Conservation (phyloP, 2,113 vertebrate species). For the Antigone vipio region DNA sequence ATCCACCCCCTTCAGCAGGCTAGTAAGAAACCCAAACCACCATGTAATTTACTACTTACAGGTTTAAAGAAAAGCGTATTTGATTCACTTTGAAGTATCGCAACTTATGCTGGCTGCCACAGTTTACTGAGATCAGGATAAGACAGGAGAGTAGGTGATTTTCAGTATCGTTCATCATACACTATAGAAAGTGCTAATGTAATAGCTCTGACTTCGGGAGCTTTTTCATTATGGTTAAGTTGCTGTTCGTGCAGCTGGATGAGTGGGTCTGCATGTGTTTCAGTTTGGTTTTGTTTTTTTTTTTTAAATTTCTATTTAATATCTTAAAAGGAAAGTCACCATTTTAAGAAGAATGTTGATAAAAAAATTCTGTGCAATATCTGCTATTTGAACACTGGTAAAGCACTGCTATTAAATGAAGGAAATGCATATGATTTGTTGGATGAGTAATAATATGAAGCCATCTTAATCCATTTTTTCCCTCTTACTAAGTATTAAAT, state of each 20-base stretch:
- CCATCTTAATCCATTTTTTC: neutral
- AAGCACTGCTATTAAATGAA: neutral
- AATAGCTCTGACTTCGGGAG: neutral
- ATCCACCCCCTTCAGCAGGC: slow-evolving; percentile 1
- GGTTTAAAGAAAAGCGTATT: slow-evolving; percentile 44
- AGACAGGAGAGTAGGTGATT: neutral
- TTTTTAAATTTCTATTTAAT: neutral
- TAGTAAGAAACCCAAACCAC: slow-evolving; percentile 23
- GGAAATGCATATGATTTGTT: neutral
- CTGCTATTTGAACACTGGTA: neutral
- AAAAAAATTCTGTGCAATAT: neutral
- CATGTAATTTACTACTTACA: neutral
- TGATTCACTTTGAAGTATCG: slow-evolving; percentile 1
- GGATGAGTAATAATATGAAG: neutral
- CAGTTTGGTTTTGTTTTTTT: accelerated
- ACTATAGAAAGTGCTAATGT: neutral
- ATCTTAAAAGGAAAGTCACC: neutral
- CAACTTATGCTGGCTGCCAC: neutral
- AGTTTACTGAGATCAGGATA: neutral
- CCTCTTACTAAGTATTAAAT: neutral
- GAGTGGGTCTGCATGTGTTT: neutral
- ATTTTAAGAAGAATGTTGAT: neutral
- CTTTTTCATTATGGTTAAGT: neutral
- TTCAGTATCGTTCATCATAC: neutral
- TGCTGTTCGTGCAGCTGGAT: neutral